Conservation (phyloP, 2,888 invertebrate species). For the Nomada flava region DNA sequence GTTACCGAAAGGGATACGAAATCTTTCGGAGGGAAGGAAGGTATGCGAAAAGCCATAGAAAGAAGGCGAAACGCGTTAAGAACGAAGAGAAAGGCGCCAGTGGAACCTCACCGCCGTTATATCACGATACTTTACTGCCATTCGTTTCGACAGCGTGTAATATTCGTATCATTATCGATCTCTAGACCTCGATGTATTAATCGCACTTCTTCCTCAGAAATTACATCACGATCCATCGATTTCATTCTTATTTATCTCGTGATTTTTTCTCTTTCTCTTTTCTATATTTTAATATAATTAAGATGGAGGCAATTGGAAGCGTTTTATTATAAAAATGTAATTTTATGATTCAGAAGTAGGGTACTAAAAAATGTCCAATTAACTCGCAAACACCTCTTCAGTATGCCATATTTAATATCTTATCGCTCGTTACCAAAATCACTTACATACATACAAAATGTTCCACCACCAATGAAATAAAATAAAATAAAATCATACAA, state of each 20-base stretch:
- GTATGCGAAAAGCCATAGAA: slow-evolving; percentile 28
- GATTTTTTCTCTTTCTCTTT: neutral
- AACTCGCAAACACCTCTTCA: too few relatives aligned
- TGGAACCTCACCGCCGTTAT: slow-evolving; percentile 51
- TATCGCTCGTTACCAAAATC: too few relatives aligned
- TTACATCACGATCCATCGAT: slow-evolving; percentile 19
- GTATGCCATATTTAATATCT: too few relatives aligned
- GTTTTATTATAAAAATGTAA: too few relatives aligned
- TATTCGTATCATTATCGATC: slow-evolving; percentile 69
- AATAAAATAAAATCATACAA: neutral
- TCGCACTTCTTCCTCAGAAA: slow-evolving; percentile 22
- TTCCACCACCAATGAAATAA: too few relatives aligned
- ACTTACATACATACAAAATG: too few relatives aligned
- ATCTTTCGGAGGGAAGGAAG: slow-evolving; percentile 10
- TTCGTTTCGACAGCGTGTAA: slow-evolving; percentile 70
- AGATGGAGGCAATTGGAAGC: too few relatives aligned
- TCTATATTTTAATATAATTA: neutral
- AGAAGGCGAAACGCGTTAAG: slow-evolving; percentile 44
- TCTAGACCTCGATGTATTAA: slow-evolving; percentile 37
- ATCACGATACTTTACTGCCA: slow-evolving; percentile 67
- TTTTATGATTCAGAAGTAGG: too few relatives aligned
- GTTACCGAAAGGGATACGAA: slow-evolving; percentile 16
- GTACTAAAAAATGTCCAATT: too few relatives aligned
- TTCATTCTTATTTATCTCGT: neutral
- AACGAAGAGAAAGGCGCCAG: slow-evolving; percentile 50